Conservation (phyloP, 2,113 vertebrate genomes). For the Scatophagus argus region DNA sequence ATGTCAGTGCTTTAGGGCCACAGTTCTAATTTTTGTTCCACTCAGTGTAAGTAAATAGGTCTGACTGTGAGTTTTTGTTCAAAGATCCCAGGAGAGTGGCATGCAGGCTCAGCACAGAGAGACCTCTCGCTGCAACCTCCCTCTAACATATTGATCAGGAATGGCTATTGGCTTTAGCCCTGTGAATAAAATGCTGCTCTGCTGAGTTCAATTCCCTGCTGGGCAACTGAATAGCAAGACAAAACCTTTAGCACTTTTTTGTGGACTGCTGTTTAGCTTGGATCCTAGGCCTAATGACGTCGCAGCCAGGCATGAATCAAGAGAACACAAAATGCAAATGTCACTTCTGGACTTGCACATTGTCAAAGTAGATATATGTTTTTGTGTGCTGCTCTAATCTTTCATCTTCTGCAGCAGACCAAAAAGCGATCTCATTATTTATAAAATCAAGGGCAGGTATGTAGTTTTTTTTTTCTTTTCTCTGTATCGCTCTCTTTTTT, state of each 20-base stretch:
- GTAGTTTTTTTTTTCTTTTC: constrained; percentile 57
- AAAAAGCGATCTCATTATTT: constrained; percentile 52
- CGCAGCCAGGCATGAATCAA: constrained; percentile 35
- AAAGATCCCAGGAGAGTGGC: constrained; percentile 68
- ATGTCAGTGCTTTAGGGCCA: constrained; percentile 75
- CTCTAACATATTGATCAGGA: constrained; percentile 81
- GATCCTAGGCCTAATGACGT: constrained; percentile 56
- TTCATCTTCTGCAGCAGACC: constrained; percentile 46
- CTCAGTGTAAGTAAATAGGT: constrained; percentile 77
- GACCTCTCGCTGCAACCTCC: constrained; percentile 76
- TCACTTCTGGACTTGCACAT: constrained; percentile 53
- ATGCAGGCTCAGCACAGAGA: constrained; percentile 71
- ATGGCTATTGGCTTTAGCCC: constrained; percentile 77
- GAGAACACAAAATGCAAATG: constrained; percentile 70
- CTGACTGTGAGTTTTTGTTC: constrained; percentile 84
- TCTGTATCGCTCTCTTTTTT: too few species aligned
- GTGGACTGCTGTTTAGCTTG: constrained; percentile 58
- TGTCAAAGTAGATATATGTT: constrained; percentile 46
- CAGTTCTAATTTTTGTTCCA: constrained; percentile 68
- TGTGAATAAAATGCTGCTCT: constrained; percentile 82
- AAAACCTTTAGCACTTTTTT: constrained; percentile 75
- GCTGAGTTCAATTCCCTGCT: constrained; percentile 78
- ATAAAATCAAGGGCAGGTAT: constrained; percentile 70
- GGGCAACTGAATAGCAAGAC: constrained; percentile 78
- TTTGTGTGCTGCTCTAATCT: constrained; percentile 22